phyloP scores from a whole-genome alignment of 2,888 invertebrate species.

The Chrysodeixis includens region DNA sequence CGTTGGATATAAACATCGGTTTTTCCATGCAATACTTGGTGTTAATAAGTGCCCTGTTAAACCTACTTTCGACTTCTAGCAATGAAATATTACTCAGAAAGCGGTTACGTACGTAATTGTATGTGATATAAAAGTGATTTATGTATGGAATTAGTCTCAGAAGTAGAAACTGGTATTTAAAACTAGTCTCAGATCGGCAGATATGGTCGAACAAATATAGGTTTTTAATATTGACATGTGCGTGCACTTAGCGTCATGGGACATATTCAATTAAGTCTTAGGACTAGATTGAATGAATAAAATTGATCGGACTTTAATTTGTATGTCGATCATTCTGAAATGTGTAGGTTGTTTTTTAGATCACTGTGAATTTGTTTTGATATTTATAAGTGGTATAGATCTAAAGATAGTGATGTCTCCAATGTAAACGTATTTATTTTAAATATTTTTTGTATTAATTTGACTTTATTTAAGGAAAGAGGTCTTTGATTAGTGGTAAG shows the following conservation, averaged over 20 bases:
- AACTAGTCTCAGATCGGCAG: constrained; percentile 47
- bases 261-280: constrained; percentile 6
- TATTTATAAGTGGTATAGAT: too few species aligned
- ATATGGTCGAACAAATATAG: constrained; percentile 45
- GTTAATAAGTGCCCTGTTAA: constrained; percentile 35
- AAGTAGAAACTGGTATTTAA: constrained; percentile 59
- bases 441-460: too few species aligned
- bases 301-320: constrained; percentile 2
- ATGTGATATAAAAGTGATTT: constrained; percentile 64
- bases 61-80: constrained; percentile 55
- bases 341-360: background rate
- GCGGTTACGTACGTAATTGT: constrained; percentile 58
- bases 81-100: constrained; percentile 65
- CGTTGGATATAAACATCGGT: too few species aligned
- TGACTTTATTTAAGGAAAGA: too few species aligned
- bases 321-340: background rate
- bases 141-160: constrained; percentile 62
- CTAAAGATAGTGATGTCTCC: too few species aligned
- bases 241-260: constrained; percentile 1
- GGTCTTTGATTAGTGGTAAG: too few species aligned
- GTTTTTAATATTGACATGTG: constrained; percentile 28
- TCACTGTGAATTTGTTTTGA: too few species aligned
- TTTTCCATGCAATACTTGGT: constrained; percentile 13
- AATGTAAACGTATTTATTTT: too few species aligned
- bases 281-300: constrained; percentile 2